phyloP scores from a whole-genome alignment of 2,888 invertebrate genomes.

The Sphaerophoria rueppellii region DNA sequence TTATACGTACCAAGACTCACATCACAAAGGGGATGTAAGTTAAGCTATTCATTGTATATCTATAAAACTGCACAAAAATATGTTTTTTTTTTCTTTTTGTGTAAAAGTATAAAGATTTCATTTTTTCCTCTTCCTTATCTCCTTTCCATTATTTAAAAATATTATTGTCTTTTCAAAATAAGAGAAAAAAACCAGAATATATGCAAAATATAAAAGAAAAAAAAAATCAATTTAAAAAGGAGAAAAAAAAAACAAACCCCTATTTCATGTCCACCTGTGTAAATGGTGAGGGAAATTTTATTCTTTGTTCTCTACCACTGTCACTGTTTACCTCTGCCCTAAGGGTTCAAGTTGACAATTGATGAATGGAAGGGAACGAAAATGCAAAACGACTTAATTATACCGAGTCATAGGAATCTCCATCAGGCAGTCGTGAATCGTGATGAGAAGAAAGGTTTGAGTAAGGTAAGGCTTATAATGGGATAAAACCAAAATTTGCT shows the following conservation, averaged over 20 bases:
- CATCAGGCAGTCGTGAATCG: neutral
- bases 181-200: neutral
- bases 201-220: slow-evolving; percentile 23
- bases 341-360: slow-evolving; percentile 45
- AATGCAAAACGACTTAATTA: slow-evolving; percentile 36
- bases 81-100: slow-evolving; percentile 9
- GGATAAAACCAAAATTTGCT: neutral
- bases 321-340: slow-evolving; percentile 35
- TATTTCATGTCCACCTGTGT: slow-evolving; percentile 37
- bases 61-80: slow-evolving; percentile 2
- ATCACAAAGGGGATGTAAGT: slow-evolving; percentile 5
- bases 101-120: neutral
- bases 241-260: slow-evolving; percentile 26
- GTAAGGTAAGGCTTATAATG: slow-evolving; percentile 1
- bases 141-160: slow-evolving; percentile 2
- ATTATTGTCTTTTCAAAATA: neutral
- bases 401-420: slow-evolving; percentile 4
- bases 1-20: neutral
- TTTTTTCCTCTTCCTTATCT: neutral
- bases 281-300: neutral
- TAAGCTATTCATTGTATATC: slow-evolving; percentile 9
- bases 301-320: slow-evolving; percentile 42
- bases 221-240: neutral
- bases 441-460: neutral
- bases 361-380: slow-evolving; percentile 17